Evolutionary conservation across 2,113 vertebrate genomes (phyloP).

Genomic region (Prochilodus magdalenae): DNA sequence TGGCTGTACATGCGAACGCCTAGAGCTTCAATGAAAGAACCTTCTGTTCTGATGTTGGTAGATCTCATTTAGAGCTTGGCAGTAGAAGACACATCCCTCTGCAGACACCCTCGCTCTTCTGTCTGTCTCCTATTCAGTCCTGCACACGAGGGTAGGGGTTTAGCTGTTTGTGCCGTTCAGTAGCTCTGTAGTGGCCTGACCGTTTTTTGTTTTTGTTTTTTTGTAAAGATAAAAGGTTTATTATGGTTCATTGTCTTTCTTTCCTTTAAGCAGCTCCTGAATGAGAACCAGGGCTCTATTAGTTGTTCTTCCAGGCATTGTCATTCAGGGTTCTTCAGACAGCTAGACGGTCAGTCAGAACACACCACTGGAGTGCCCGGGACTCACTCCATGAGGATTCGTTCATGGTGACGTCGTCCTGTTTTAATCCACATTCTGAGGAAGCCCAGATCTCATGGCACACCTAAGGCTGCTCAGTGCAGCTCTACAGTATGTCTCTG

Average conservation of each 20-base stretch:
- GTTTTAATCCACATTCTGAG: not conserved
- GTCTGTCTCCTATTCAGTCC: not conserved
- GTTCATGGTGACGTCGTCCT: not conserved
- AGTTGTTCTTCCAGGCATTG: not conserved
- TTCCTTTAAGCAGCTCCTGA: no score
- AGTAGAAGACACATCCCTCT: not conserved
- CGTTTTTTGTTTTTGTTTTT: slow-evolving; percentile 23
- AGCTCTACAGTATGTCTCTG: not conserved
- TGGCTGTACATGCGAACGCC: not conserved
- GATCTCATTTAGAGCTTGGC: not conserved
- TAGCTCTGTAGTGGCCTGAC: slow-evolving; percentile 7
- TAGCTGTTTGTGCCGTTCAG: not conserved
- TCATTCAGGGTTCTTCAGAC: not conserved
- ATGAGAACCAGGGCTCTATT: not conserved
- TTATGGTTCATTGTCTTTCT: not conserved
- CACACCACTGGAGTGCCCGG: not conserved
- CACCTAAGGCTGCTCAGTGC: not conserved
- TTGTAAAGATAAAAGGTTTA: slow-evolving; percentile 23
- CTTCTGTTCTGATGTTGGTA: not conserved
- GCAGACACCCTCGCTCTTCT: not conserved
- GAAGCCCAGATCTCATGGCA: slow-evolving; percentile 9
- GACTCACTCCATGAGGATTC: not conserved
- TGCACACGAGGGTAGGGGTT: not conserved
- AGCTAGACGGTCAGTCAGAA: not conserved
- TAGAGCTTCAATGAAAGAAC: not conserved